These are phyloP conservation scores for Macaca fascicularis DNA, from an alignment of 2,113 vertebrate genomes.

Conservation along the genomic window DNA sequence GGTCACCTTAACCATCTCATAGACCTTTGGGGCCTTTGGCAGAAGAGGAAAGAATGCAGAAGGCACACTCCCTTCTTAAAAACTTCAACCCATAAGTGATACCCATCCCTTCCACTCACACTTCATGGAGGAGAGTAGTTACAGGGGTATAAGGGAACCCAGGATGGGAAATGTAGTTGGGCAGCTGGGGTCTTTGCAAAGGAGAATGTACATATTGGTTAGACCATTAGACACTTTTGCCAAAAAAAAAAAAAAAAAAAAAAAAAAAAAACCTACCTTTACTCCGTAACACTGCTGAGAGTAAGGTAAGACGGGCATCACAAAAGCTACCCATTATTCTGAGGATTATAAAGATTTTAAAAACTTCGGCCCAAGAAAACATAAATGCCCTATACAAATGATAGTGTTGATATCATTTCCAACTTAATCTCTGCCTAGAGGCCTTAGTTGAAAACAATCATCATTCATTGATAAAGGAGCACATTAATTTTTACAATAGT, in stretches of 20 bases:
- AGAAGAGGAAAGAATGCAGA: neutral
- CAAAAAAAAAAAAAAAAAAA: neutral
- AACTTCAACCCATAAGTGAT: neutral
- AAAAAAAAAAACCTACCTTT: neutral
- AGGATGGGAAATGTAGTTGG: neutral
- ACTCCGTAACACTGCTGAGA: neutral
- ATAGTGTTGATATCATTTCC: neutral
- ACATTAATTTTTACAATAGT: neutral
- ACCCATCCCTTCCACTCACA: neutral
- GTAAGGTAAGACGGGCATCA: neutral
- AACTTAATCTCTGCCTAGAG: neutral
- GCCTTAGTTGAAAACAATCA: neutral
- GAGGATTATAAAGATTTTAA: neutral
- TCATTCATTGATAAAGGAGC: neutral
- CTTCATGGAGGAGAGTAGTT: neutral
- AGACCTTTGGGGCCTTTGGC: neutral
- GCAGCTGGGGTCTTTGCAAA: neutral
- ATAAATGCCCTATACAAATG: neutral
- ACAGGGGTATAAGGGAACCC: too few species aligned
- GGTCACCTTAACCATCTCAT: neutral
- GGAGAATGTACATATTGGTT: neutral
- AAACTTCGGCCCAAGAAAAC: neutral
- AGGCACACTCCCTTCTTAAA: neutral
- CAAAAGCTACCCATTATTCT: neutral
- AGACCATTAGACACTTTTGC: neutral